Conservation (phyloP, 2,113 vertebrate genomes). For the Sebastes schlegelii region DNA sequence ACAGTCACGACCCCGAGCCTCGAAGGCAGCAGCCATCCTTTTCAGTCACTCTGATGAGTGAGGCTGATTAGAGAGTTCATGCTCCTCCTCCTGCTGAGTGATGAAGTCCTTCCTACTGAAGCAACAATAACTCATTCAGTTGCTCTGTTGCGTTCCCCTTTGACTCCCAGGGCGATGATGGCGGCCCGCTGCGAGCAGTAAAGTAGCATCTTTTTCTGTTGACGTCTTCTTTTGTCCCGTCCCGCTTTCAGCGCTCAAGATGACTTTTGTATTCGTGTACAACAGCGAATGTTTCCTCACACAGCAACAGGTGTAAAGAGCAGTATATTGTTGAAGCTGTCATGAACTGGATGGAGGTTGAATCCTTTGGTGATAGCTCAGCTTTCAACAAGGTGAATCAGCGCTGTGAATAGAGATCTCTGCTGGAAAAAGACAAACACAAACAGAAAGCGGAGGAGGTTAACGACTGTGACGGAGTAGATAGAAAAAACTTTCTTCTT, state of each 20-base stretch:
- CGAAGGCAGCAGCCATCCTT: constrained; percentile 14
- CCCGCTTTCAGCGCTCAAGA: too few relatives aligned
- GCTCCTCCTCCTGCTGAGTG: constrained; percentile 20
- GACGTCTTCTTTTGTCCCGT: neutral
- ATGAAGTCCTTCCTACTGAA: constrained; percentile 17
- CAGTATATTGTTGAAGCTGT: neutral
- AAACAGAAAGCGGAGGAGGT: neutral
- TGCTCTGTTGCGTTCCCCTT: neutral
- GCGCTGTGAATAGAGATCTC: neutral
- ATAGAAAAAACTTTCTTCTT: constrained; percentile 20
- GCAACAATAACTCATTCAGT: constrained; percentile 31
- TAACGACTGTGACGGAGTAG: neutral
- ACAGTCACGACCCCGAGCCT: constrained; percentile 20
- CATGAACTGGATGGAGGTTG: neutral
- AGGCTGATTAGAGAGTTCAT: constrained; percentile 30
- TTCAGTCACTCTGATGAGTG: constrained; percentile 30
- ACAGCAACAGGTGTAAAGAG: neutral
- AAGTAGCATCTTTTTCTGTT: constrained; percentile 8
- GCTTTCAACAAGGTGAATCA: neutral
- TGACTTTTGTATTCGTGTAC: neutral
- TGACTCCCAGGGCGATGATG: neutral
- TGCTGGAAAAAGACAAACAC: neutral
- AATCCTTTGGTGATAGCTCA: neutral
- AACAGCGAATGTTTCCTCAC: neutral
- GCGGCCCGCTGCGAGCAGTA: constrained; percentile 18